Evolutionary conservation across 2,113 vertebrate species (phyloP).

Genomic region (Paradisaea rubra): DNA sequence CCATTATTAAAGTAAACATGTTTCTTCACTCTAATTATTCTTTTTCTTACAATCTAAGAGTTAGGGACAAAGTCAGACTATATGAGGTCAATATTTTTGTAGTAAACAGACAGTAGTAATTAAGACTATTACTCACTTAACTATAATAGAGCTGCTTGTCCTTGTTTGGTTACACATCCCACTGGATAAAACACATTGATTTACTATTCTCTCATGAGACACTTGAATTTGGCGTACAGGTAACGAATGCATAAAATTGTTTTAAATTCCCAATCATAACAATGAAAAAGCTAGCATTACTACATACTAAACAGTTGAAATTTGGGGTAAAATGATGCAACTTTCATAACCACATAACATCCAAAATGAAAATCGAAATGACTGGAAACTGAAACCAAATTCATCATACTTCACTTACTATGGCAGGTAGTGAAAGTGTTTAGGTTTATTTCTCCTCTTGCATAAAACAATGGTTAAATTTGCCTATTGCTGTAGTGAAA

Average conservation of each 20-base stretch:
- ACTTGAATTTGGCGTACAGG: not conserved
- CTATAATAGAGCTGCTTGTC: not conserved
- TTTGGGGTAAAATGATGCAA: not conserved
- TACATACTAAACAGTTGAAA: not conserved
- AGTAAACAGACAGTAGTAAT: not conserved
- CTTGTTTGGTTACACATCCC: not conserved
- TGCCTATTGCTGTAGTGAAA: not conserved
- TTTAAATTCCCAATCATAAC: not conserved
- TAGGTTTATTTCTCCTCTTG: not conserved
- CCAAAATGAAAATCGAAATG: not conserved
- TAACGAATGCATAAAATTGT: not conserved
- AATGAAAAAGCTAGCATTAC: not conserved
- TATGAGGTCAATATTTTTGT: not conserved
- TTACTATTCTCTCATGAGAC: not conserved
- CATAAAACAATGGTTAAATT: not conserved
- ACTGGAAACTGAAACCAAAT: not conserved
- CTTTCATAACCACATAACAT: not conserved
- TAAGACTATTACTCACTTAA: not conserved
- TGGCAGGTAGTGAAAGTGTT: not conserved
- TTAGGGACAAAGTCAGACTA: not conserved
- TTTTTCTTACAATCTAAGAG: not conserved
- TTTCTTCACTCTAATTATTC: not conserved
- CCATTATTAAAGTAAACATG: constrained; percentile 5
- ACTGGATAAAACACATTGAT: not conserved
- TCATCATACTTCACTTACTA: not conserved